Evolutionary conservation across 2,888 invertebrate genomes (phyloP).

Genomic region (Macrophya annulata): DNA sequence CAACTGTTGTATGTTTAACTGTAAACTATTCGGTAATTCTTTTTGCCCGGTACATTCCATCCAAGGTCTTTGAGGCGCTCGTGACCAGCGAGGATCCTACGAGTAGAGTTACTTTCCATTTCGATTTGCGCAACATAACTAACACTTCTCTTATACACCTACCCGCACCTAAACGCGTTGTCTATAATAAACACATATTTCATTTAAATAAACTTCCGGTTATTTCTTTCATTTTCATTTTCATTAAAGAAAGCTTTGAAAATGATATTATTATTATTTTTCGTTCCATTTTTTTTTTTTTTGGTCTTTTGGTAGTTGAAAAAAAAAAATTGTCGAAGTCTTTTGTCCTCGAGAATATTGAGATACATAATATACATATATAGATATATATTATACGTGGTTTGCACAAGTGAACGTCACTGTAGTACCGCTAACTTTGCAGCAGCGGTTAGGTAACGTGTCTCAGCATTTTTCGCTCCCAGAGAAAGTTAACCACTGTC

Average conservation of each 20-base stretch:
- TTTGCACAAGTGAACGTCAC: constrained; percentile 53
- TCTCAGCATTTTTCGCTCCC: constrained; percentile 63
- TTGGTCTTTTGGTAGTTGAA: not conserved
- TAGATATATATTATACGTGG: not conserved
- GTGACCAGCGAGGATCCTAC: constrained; percentile 61
- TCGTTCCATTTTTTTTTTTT: not conserved
- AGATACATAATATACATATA: not conserved
- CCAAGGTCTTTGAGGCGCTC: constrained; percentile 69
- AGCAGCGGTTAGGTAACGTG: constrained; percentile 63
- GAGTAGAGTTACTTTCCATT: constrained; percentile 70
- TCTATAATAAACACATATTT: not conserved
- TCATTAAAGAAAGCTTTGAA: not conserved
- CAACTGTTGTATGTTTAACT: constrained; percentile 58
- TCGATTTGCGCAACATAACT: constrained; percentile 66
- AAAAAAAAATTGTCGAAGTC: not conserved
- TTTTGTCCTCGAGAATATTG: constrained; percentile 16
- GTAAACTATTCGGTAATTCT: constrained; percentile 69
- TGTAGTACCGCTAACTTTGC: constrained; percentile 54
- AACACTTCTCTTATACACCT: constrained; percentile 28
- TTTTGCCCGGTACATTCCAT: constrained; percentile 72
- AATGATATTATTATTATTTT: not conserved
- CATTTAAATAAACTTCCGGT: constrained; percentile 22
- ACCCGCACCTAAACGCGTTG: not conserved
- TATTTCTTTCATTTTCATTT: not conserved
- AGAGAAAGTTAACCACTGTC: constrained; percentile 71